Conservation (phyloP, 53 echinoderm and acorn worm species). For the Paracentrotus lividus region DNA sequence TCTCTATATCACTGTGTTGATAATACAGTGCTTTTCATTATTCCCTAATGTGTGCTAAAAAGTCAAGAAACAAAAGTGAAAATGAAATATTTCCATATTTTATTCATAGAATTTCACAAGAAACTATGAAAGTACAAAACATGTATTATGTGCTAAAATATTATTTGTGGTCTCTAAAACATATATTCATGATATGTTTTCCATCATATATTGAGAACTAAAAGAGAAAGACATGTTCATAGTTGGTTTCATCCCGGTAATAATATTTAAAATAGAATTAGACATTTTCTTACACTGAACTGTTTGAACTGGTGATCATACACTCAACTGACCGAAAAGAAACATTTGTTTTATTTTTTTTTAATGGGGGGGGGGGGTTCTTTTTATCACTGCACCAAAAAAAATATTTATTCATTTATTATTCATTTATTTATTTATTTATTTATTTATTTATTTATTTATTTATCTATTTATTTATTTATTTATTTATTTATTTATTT, state of each 20-base stretch:
- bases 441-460: too few relatives aligned
- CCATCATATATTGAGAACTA: not conserved
- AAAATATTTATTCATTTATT: not conserved
- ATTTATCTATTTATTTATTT: too few relatives aligned
- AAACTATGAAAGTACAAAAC: constrained; percentile 18
- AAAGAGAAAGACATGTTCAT: constrained; percentile 5
- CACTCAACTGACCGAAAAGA: too few relatives aligned
- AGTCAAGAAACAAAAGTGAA: not conserved
- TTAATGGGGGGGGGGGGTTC: too few relatives aligned
- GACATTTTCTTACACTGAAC: too few relatives aligned
- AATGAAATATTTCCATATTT: not conserved
- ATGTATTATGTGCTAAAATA: not conserved
- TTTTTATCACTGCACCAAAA: not conserved
- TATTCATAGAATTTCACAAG: not conserved
- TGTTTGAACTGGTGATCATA: not conserved
- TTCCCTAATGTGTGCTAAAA: not conserved
- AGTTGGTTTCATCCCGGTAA: not conserved
- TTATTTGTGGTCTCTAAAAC: not conserved
- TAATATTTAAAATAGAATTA: not conserved
- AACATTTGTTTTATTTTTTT: too few relatives aligned
- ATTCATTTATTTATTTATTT: too few relatives aligned
- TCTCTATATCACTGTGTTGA: not conserved
- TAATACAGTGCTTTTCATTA: not conserved
- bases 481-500: too few relatives aligned
- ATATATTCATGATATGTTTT: not conserved